Evolutionary conservation across 2,113 vertebrate genomes (phyloP).

Genomic region (Fukomys damarensis): DNA sequence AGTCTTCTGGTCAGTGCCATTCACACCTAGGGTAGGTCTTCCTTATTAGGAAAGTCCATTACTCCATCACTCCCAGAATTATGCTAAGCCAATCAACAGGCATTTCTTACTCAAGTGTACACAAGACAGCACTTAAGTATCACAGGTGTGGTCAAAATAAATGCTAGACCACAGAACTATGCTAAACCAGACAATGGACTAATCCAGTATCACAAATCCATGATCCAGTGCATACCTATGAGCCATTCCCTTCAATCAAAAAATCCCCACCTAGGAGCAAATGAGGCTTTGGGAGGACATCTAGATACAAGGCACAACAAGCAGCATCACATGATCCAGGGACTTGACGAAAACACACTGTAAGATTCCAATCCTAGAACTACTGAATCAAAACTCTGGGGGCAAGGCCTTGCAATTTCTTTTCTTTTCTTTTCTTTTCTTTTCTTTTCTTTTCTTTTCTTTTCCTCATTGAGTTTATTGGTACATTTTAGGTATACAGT

Average conservation of each 20-base stretch:
- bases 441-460: no score
- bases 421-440: no score
- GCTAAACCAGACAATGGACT: background rate
- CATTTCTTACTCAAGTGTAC: no score
- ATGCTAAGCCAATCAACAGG: background rate
- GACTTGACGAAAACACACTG: background rate
- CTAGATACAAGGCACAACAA: background rate
- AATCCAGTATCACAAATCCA: background rate
- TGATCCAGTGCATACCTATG: background rate
- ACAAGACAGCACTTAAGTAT: no score
- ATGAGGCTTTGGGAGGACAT: background rate
- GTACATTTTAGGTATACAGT: no score
- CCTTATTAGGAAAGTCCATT: no score
- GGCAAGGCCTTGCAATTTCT: background rate
- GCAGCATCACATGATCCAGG: background rate
- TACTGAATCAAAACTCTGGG: background rate
- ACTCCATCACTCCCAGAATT: background rate
- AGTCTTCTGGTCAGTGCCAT: background rate
- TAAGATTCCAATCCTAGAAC: background rate
- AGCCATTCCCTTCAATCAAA: background rate
- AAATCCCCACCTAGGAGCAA: background rate
- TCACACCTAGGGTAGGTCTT: background rate
- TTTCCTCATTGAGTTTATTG: no score
- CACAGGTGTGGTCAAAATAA: no score
- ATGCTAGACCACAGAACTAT: no score